A percentile compares a stretch with the other conserved stretches of the same genome.
phyloP scores from a whole-genome alignment of 2,888 invertebrate species.

The Eutolmus rufibarbis region DNA sequence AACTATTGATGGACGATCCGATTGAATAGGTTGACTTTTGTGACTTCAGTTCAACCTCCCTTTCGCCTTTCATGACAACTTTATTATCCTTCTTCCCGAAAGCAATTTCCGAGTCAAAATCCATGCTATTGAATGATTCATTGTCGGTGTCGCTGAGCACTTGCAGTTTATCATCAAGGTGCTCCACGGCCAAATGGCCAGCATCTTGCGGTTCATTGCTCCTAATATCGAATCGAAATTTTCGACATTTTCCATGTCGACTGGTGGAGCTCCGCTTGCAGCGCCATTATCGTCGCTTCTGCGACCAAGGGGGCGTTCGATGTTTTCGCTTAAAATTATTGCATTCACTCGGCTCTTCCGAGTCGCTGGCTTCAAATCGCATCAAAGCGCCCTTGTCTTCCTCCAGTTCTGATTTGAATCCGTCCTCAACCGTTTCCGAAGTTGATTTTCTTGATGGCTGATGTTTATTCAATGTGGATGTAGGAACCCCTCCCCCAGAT shows the following conservation, averaged over 20 bases:
- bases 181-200: conserved; percentile 33
- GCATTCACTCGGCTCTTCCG: conserved; percentile 21
- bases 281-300: conserved; percentile 45
- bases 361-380: conserved; percentile 37
- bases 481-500: conserved; percentile 41
- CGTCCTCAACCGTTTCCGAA: conserved; percentile 51
- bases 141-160: conserved; percentile 63
- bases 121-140: conserved; percentile 64
- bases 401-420: conserved; percentile 53
- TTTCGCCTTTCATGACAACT: background rate
- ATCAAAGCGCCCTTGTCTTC: conserved; percentile 50
- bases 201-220: conserved; percentile 42
- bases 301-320: background rate
- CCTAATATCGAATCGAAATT: conserved; percentile 51
- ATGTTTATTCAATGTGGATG: conserved; percentile 51
- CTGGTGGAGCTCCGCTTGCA: conserved; percentile 40
- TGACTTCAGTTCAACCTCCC: conserved; percentile 45
- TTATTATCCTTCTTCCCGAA: conserved; percentile 53
- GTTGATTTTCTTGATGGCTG: conserved; percentile 49
- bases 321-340: conserved; percentile 8
- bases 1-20: conserved; percentile 61
- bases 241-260: background rate
- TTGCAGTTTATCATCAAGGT: conserved; percentile 60
- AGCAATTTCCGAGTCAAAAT: conserved; percentile 63
- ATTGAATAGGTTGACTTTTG: conserved; percentile 55